phyloP scores from a whole-genome alignment of 1,140 invertebrate genomes.

The Planococcus citri region DNA sequence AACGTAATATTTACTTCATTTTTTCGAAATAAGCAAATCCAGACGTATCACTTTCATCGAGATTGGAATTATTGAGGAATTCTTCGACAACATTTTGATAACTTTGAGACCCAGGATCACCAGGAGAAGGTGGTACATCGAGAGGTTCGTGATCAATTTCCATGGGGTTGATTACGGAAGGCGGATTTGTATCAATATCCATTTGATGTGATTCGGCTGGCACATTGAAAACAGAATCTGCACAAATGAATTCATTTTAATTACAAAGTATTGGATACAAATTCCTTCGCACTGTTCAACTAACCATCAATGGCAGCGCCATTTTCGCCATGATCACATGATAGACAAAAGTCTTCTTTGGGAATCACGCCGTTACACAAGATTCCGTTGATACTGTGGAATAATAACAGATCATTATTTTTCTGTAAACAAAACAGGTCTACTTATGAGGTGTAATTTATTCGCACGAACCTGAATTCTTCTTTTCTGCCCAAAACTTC shows the following conservation, averaged over 20 bases:
- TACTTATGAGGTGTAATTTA: neutral
- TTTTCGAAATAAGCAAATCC: neutral
- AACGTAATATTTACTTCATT: constrained; percentile 5
- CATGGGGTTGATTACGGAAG: neutral
- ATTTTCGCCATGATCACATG: neutral
- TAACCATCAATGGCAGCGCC: neutral
- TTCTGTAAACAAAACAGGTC: neutral
- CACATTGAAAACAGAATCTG: neutral
- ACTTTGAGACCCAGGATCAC: neutral
- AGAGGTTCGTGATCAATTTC: neutral
- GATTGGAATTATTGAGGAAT: neutral
- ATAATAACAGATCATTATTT: neutral
- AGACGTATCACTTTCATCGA: neutral
- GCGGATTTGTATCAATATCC: neutral
- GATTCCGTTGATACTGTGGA: constrained; percentile 19
- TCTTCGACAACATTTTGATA: constrained; percentile 8
- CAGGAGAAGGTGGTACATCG: neutral
- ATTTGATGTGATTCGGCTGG: neutral
- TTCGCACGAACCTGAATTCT: constrained; percentile 18
- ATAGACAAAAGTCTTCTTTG: constrained; percentile 13
- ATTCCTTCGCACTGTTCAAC: too few relatives aligned
- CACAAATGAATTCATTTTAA: neutral
- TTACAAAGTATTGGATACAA: too few relatives aligned
- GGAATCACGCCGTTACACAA: neutral
- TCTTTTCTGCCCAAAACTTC: constrained; percentile 21